phyloP scores from a whole-genome alignment of 2,888 invertebrate genomes.

The Hoplodrina ambigua region DNA sequence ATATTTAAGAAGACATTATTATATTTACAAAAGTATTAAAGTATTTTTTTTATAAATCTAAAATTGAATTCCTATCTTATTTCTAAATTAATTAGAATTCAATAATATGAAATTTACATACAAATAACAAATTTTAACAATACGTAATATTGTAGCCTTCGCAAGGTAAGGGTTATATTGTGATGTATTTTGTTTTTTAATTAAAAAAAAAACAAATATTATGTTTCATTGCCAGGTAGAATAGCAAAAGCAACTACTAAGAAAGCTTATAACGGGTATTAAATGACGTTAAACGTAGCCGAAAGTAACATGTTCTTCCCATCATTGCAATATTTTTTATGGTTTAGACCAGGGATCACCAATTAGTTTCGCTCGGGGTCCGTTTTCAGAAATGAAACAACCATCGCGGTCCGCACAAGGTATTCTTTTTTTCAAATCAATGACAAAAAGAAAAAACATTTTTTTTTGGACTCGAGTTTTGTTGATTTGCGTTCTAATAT shows the following conservation, averaged over 20 bases:
- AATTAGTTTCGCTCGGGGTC: no score
- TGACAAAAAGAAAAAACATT: no score
- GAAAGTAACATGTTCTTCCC: no score
- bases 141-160: constrained; percentile 18
- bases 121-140: constrained; percentile 51
- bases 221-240: not conserved
- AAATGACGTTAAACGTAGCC: no score
- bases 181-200: constrained; percentile 16
- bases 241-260: not conserved
- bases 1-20: constrained; percentile 52
- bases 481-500: no score
- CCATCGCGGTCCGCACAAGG: no score
- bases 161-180: constrained; percentile 6
- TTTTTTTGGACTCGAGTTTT: no score
- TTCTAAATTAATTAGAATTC: constrained; percentile 32
- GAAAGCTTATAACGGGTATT: not conserved
- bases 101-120: constrained; percentile 50
- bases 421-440: no score
- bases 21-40: constrained; percentile 69
- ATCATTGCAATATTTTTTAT: no score
- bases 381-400: no score
- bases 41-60: constrained; percentile 35
- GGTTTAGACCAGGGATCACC: no score
- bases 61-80: constrained; percentile 47
- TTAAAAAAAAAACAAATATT: constrained; percentile 16